phyloP scores from a whole-genome alignment of 2,113 vertebrate species.

The Xenopus borealis region DNA sequence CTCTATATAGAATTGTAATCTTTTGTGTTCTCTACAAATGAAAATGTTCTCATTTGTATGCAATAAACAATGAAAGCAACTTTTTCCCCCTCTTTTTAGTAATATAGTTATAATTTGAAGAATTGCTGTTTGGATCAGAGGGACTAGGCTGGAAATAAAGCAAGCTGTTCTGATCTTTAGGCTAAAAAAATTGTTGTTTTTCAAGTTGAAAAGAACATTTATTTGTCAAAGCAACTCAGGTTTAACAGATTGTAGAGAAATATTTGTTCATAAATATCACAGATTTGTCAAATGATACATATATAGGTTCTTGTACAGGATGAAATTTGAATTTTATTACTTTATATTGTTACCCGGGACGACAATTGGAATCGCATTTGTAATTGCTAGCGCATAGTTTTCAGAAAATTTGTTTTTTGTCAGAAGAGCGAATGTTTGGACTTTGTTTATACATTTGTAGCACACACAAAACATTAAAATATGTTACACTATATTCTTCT shows the following conservation, averaged over 20 bases:
- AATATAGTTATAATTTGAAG: constrained; percentile 1
- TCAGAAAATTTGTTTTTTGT: background rate
- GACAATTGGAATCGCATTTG: background rate
- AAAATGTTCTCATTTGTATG: constrained; percentile 21
- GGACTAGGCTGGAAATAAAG: background rate
- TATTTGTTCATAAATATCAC: background rate
- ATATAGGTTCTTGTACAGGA: background rate
- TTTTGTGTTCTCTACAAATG: background rate
- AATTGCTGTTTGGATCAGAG: background rate
- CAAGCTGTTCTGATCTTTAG: background rate
- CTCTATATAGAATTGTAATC: background rate
- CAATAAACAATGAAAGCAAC: background rate
- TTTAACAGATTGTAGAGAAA: background rate
- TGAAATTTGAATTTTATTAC: constrained; percentile 1
- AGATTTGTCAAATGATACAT: background rate
- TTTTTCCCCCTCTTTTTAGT: background rate
- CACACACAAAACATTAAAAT: no score
- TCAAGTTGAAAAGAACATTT: background rate
- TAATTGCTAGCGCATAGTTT: background rate
- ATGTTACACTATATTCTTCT: no score
- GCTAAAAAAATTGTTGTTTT: background rate
- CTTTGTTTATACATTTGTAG: no score
- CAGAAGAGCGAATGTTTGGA: no score
- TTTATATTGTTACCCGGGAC: background rate
- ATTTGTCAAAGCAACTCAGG: background rate